Base-by-base conservation (phyloP, 2,113 vertebrate genomes). In the Sakesphorus luctuosus region DNA sequence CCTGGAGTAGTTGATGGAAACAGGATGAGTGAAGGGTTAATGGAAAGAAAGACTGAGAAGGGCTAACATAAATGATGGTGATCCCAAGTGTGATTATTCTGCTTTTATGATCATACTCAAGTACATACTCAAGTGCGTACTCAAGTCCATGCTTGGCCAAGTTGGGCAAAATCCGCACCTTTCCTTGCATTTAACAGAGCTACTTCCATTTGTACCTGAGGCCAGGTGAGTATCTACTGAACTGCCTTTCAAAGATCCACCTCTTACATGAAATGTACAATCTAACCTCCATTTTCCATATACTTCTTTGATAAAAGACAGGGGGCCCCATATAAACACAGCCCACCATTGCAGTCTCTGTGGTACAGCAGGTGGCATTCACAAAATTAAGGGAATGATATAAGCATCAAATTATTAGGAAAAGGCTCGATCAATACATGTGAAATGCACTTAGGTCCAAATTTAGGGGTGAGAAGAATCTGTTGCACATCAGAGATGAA, bases 41-140 rank as follows among this genome's bases (percentile, higher is more conserved):
- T 26, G 28, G 18, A 53, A 23, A 56, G 13, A 56, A 77, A 69
- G 13, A 14, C 11, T 66, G 52, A 74, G 63, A 7, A 80, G 16
- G 15, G 55, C 4, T 40, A 69, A 4, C 35, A 72, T 35, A 33
- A 18, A 20, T 43, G 35, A 20, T 4, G 5, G 33, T n/a, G 67
- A 74, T 66, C 7, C 29, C n/a, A 81, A 8, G 14, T 81, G 10
- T 13, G 25, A 61, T 67, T 63, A 43, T 71, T 71, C 44, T 65
- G 11, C 7, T 84, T 84, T 74, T 68, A 29, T 28, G 9, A 36
- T 61, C 40, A 19, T 44, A 44, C 24, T 33, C 71, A 74, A n/a
- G 12, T 19, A 23, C 1, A 0, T 43, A 33, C 8, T 58, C 16
- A 74, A n/a, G 12, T 19, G 16, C 1, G 0, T 43, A 33, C 8